Evolutionary conservation across 2,888 invertebrate genomes (phyloP), one percentile per base, ranked within the genome.

Genomic region (Venustoraphidia nigricollis): DNA sequence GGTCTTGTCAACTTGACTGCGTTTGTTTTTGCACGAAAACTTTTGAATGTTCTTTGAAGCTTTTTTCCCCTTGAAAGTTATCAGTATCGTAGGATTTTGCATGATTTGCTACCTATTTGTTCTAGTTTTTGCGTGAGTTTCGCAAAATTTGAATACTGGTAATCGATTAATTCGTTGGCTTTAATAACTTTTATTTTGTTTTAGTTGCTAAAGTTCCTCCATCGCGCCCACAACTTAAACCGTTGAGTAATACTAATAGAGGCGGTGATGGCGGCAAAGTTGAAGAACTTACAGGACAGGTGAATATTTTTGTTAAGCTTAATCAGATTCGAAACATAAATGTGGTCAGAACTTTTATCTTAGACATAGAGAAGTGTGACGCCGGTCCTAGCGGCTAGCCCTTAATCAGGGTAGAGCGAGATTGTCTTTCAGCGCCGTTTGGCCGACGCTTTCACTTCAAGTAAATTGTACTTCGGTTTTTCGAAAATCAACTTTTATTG

Each of bases 261-360:
- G 73, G 71, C 5, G 76, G 76, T 57, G 55, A 41, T 57, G 55
- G 61, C 41, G 70, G 70, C 42, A 72, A 75, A 66, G 60, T 79
- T 45, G 78, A 79, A 49, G 79, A 79, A 61, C 67, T 80, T 34
- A 69, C 64, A 10, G n/a, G 27, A 13, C 47, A 47, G 47, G 47
- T 47, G 14, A 27, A 10, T 39, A 14, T 42, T n/a, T 42, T 42
- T 42, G 13, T 17, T 9, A 42, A 17, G 10, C 10, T 39, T 11
- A 36, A 9, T 39, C 9, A 38, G 14, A 34, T 10, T 40, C 40
- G 11, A 13, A 41, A 27, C 44, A 11, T 6, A 39, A 27, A 40
- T 40, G 35, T 40, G 10, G 36, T 17, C 2, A 27, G 6, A 27
- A 4, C 17, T 17, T 17, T 17, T 17, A 17, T 4, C 4, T 2